These are phyloP conservation scores for Aphaenogaster ashmeadi DNA, from an alignment of 1,140 invertebrate genomes.

Conservation along the genomic window DNA sequence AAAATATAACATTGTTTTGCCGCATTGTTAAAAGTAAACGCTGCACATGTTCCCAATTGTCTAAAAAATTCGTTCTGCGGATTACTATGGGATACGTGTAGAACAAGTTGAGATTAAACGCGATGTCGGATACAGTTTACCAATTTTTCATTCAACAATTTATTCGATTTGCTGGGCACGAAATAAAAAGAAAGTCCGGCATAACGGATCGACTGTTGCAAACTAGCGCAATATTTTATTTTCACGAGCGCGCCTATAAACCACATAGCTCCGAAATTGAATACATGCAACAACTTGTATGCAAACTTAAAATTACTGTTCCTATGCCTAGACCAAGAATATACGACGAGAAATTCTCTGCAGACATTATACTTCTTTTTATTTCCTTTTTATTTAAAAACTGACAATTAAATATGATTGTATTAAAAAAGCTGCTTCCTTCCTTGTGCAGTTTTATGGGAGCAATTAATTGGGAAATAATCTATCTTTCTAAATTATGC, in stretches of 20 bases:
- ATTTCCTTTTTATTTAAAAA: neutral
- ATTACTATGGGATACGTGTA: slow-evolving; percentile 23
- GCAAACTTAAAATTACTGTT: slow-evolving; percentile 19
- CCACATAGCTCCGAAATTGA: slow-evolving; percentile 41
- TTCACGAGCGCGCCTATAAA: slow-evolving; percentile 55
- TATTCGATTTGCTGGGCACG: slow-evolving; percentile 46
- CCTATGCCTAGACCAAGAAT: neutral
- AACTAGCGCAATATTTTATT: slow-evolving; percentile 58
- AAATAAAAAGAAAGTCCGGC: slow-evolving; percentile 48
- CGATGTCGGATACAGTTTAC: slow-evolving; percentile 57
- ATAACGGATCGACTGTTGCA: slow-evolving; percentile 20
- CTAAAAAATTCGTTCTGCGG: slow-evolving; percentile 30
- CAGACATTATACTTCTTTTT: neutral
- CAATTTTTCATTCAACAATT: slow-evolving; percentile 66
- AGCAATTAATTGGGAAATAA: neutral
- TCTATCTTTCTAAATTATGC: neutral
- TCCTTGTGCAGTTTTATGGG: neutral
- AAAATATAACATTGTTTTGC: slow-evolving; percentile 6
- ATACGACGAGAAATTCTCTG: neutral
- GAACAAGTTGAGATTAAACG: slow-evolving; percentile 30
- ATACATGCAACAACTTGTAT: slow-evolving; percentile 27
- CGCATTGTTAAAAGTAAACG: slow-evolving; percentile 22
- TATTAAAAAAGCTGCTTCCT: neutral
- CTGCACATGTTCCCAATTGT: slow-evolving; percentile 24
- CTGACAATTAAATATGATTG: neutral